Base-by-base conservation (phyloP, 2,797 vertebrate genomes). In the Enteromius anoplus region DNA sequence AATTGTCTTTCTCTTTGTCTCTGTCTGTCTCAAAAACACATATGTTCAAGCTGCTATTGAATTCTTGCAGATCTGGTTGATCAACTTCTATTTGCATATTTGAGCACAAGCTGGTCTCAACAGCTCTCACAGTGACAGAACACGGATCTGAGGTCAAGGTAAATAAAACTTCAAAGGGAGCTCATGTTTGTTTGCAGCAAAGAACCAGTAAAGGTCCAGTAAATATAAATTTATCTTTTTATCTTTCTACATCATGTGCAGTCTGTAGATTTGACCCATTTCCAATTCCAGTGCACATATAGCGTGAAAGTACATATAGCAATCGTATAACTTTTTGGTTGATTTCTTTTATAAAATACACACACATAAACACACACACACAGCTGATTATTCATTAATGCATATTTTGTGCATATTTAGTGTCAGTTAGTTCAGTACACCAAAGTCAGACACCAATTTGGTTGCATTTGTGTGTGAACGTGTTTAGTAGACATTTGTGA, bases 51-150 rank as follows among this genome's bases (percentile, higher is more conserved):
- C 58, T 88, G 77, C 85, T 87, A 86, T 69, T 88, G 84, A 87
- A 86, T 87, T 90, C 91, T 85, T 55, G 88, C 82, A 90, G 90
- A 91, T 88, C 92, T 89, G 89, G 91, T 90, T 93, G 91, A 91
- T 92, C 89, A 84, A 91, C 90, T 89, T 68, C 79, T 83, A 90
- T 93, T 93, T 91, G 86, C 91, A 92, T 89, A 88, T 51, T 89
- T 65, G 82, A 58, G 86, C 78, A 90, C 88, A 83, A 76, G 82
- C 82, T 89, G 88, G 86, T 83, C 86, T 89, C 70, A 86, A 88
- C 84, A 85, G 60, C 80, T 79, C 85, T 85, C 45, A 82, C 66
- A 72, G 10, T 79, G 66, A 80, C 26, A 62, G 42, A 85, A 90
- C 87, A 90, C 89, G 85, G 84, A 91, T 90, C 75, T 90, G 77